These are phyloP conservation scores for Drosophila grimshawi DNA, from an alignment of 1,140 invertebrate genomes.

Conservation along the genomic window DNA sequence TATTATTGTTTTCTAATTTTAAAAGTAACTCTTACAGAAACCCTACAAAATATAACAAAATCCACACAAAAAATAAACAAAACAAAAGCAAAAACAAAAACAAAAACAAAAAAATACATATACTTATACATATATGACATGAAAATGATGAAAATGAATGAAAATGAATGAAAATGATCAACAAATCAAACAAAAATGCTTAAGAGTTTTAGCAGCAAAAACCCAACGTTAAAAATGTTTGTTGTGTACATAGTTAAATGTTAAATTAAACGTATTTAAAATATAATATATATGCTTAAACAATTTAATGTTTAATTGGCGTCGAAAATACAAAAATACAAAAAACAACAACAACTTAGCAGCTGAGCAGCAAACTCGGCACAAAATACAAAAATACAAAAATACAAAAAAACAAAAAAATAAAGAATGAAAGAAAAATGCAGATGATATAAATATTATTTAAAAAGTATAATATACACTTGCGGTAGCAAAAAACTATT, in stretches of 20 bases:
- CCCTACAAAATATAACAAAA: conserved; percentile 1
- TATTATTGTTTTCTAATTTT: conserved; percentile 81
- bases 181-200: conserved; percentile 64
- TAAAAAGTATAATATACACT: conserved; percentile 65
- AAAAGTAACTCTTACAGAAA: conserved; percentile 46
- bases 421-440: conserved; percentile 31
- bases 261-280: conserved; percentile 78
- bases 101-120: conserved; percentile 32
- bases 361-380: conserved; percentile 25
- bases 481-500: conserved; percentile 82
- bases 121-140: conserved; percentile 31
- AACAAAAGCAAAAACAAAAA: conserved; percentile 31
- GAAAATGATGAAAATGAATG: conserved; percentile 8
- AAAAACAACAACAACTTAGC: conserved; percentile 51
- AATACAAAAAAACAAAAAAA: conserved; percentile 16
- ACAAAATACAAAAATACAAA: conserved; percentile 41
- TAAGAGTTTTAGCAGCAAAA: conserved; percentile 69
- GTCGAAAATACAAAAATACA: conserved; percentile 33
- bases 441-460: conserved; percentile 69
- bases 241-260: conserved; percentile 82
- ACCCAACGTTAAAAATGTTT: conserved; percentile 80
- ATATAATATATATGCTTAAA: conserved; percentile 68
- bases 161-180: conserved; percentile 11
- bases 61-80: conserved; percentile 23
- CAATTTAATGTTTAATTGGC: conserved; percentile 75